Conservation (phyloP, 2,113 vertebrate genomes). For the Gambusia affinis region DNA sequence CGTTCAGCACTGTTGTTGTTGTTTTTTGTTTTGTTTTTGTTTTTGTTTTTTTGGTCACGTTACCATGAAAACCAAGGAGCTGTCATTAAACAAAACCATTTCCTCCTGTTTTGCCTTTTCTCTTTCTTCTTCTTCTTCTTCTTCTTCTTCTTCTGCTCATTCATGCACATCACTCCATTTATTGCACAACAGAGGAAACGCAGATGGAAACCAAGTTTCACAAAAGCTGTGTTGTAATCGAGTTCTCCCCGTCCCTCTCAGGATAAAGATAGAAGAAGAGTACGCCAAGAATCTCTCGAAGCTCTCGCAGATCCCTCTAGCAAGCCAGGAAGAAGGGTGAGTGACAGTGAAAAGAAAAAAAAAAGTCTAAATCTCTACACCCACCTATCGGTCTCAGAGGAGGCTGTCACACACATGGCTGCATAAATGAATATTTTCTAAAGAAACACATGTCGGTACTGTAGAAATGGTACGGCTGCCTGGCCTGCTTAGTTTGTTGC, state of each 20-base stretch:
- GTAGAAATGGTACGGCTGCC: neutral
- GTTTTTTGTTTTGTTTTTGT: neutral
- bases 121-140: no score
- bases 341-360: constrained; percentile 49
- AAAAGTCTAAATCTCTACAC: neutral
- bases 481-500: neutral
- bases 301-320: constrained; percentile 94
- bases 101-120: constrained; percentile 20
- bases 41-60: constrained; percentile 10
- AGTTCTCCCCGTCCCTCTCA: constrained; percentile 67
- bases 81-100: constrained; percentile 36
- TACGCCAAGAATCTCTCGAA: constrained; percentile 97
- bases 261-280: constrained; percentile 99
- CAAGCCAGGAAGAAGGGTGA: constrained; percentile 96
- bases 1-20: neutral
- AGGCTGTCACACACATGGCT: neutral
- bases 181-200: constrained; percentile 54
- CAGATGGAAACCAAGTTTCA: constrained; percentile 35
- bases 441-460: neutral
- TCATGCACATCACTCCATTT: constrained; percentile 17
- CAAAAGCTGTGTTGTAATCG: constrained; percentile 51
- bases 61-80: constrained; percentile 51
- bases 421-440: neutral
- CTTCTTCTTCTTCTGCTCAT: constrained; percentile 5
- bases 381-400: neutral